Conservation (phyloP, 2,888 invertebrate genomes). For the Temnothorax ravouxi region DNA sequence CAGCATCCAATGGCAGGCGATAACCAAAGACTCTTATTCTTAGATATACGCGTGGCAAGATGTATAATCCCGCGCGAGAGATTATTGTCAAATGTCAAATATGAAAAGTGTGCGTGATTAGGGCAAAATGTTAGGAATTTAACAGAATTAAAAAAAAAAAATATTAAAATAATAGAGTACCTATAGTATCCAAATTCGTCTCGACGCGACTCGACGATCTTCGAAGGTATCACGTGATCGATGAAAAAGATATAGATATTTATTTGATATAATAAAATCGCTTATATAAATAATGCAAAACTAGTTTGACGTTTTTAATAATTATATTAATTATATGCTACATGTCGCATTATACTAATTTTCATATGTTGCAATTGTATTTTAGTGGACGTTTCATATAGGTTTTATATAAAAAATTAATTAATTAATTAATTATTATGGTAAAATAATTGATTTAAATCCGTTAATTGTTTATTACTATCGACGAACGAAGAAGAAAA, state of each 20-base stretch:
- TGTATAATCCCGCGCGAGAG: conserved; percentile 9
- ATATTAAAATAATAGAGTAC: conserved; percentile 3
- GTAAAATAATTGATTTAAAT: conserved; percentile 5
- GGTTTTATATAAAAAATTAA: conserved; percentile 12
- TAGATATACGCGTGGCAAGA: conserved; percentile 2
- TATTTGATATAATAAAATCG: neutral
- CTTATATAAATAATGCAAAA: neutral
- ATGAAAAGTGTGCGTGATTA: neutral
- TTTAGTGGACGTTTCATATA: neutral
- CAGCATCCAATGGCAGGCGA: neutral
- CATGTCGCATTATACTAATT: neutral
- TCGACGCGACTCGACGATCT: conserved; percentile 9
- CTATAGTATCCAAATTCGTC: conserved; percentile 30
- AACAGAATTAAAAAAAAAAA: conserved; percentile 12
- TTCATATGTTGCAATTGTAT: neutral
- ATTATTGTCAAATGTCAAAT: conserved; percentile 18
- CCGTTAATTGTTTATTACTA: neutral
- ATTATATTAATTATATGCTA: neutral
- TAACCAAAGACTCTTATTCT: conserved; percentile 39
- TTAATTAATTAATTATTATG: neutral
- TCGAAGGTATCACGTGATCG: conserved; percentile 36
- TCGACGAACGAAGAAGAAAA: neutral
- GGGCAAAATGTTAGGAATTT: neutral
- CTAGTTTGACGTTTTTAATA: neutral
- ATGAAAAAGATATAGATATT: neutral